phyloP scores from a whole-genome alignment of 2,113 vertebrate genomes.

The Prionailurus bengalensis region DNA sequence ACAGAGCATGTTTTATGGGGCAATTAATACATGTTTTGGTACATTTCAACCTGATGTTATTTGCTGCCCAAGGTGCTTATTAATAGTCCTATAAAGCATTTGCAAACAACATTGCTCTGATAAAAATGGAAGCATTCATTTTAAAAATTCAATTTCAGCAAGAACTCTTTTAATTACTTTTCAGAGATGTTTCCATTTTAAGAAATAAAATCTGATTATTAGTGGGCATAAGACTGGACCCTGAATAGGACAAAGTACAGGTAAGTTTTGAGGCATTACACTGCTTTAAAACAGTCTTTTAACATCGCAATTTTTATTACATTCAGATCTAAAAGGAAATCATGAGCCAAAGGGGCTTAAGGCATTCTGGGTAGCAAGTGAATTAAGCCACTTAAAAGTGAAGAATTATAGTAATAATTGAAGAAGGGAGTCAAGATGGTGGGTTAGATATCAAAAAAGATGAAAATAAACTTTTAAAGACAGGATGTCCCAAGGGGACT shows the following conservation, averaged over 20 bases:
- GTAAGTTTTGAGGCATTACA: background rate
- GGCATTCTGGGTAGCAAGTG: background rate
- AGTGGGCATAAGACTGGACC: background rate
- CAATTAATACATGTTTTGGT: slow-evolving; percentile 67
- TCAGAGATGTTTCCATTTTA: background rate
- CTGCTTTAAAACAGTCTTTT: background rate
- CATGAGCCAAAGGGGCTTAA: background rate
- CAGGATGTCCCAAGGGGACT: background rate
- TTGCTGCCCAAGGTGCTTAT: background rate
- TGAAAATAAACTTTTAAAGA: slow-evolving; percentile 31
- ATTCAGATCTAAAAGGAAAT: background rate
- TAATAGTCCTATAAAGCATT: slow-evolving; percentile 64
- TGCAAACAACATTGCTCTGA: slow-evolving; percentile 53
- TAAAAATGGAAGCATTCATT: slow-evolving; percentile 67
- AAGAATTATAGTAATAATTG: slow-evolving; percentile 9
- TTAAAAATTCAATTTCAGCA: slow-evolving; percentile 62
- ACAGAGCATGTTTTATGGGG: slow-evolving; percentile 63
- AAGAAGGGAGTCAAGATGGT: background rate
- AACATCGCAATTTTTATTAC: background rate
- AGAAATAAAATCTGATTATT: slow-evolving; percentile 27
- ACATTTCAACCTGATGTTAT: slow-evolving; percentile 36
- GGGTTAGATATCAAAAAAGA: background rate
- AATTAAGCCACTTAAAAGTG: background rate
- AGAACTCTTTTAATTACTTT: slow-evolving; percentile 65
- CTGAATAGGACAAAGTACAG: background rate